Conservation (phyloP, 2,797 vertebrate genomes). For the Danionella dracula region DNA sequence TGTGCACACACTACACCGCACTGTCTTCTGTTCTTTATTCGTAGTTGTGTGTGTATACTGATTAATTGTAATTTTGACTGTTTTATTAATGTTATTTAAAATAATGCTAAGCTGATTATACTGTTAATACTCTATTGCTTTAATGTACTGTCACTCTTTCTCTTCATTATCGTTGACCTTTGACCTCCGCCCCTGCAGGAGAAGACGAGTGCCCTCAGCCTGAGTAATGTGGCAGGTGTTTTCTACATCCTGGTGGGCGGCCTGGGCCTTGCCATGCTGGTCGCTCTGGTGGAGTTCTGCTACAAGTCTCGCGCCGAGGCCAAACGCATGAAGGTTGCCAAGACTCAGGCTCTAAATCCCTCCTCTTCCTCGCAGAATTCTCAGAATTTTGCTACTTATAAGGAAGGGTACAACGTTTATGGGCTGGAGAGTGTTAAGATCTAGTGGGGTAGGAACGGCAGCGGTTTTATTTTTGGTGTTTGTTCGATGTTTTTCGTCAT, state of each 20-base stretch:
- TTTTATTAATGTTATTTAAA: too few relatives aligned
- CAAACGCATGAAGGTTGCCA: conserved; percentile 97
- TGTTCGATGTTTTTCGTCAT: conserved; percentile 7
- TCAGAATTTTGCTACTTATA: conserved; percentile 98
- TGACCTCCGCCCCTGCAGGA: conserved; percentile 70
- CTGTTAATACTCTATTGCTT: too few relatives aligned
- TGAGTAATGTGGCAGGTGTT: conserved; percentile 95
- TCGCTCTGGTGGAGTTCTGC: conserved; percentile 97
- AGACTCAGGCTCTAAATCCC: conserved; percentile 69
- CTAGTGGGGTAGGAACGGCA: conserved; percentile 90
- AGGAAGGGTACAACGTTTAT: conserved; percentile 99
- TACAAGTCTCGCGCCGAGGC: conserved; percentile 96
- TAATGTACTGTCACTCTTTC: conserved; percentile 7
- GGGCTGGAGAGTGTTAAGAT: conserved; percentile 99
- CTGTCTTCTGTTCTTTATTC: conserved; percentile 7
- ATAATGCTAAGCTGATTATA: background rate
- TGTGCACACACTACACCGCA: conserved; percentile 4
- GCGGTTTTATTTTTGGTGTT: conserved; percentile 67
- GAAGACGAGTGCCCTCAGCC: conserved; percentile 95
- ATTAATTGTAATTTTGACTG: background rate
- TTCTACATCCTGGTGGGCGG: conserved; percentile 98
- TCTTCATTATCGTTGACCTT: conserved; percentile 13
- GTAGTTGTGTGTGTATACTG: conserved; percentile 8
- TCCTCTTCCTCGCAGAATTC: conserved; percentile 91
- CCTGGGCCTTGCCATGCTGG: conserved; percentile 95